Percentiles rank a stretch among this genome's conserved stretches.
phyloP scores from a whole-genome alignment of 2,113 vertebrate genomes.

The Globicephala melas region DNA sequence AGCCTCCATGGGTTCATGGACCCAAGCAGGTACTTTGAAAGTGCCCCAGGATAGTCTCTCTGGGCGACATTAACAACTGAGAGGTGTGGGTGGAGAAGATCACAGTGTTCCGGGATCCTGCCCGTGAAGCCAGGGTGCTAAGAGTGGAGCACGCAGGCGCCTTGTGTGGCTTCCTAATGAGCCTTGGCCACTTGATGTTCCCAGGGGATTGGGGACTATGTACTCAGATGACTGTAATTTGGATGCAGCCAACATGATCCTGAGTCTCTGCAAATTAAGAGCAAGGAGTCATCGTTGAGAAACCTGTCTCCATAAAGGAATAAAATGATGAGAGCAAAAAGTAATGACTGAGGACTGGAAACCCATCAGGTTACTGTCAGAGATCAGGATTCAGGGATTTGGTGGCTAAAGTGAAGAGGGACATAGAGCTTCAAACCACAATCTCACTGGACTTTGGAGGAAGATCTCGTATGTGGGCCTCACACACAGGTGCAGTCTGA shows the following conservation, averaged over 20 bases:
- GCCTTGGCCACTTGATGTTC: neutral
- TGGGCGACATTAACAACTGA: neutral
- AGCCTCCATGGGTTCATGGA: neutral
- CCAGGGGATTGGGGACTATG: neutral
- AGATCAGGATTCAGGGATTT: neutral
- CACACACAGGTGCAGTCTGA: neutral
- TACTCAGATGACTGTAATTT: constrained; percentile 5
- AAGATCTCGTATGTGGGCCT: neutral
- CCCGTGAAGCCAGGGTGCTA: neutral
- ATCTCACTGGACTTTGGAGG: neutral
- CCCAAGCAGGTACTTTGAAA: neutral
- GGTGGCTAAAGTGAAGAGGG: neutral
- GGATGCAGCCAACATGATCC: neutral
- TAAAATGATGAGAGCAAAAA: neutral
- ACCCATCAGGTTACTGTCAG: neutral
- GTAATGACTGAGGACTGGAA: neutral
- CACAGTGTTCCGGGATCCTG: neutral
- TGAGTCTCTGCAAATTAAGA: constrained; percentile 46
- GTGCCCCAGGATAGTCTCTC: neutral
- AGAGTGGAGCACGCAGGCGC: neutral
- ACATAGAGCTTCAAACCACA: neutral
- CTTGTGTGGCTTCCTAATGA: neutral
- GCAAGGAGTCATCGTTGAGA: constrained; percentile 13
- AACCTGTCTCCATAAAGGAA: constrained; percentile 27
- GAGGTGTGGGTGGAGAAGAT: neutral